Evolutionary conservation across 2,888 invertebrate genomes (phyloP).

Genomic region (Leptinotarsa tumamoca): DNA sequence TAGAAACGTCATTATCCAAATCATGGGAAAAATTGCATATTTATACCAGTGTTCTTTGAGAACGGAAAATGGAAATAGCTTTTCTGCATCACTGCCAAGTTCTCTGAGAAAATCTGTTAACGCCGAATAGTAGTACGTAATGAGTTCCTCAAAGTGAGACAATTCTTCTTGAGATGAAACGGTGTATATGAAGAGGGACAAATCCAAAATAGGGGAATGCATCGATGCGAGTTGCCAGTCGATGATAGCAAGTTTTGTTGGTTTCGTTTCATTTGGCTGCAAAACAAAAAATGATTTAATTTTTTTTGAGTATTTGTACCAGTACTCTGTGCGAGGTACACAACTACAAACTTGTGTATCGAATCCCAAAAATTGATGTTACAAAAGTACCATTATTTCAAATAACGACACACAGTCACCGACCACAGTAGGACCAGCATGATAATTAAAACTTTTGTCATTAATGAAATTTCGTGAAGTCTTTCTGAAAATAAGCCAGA

Average conservation of each 20-base stretch:
- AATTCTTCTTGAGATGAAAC: slow-evolving; percentile 29
- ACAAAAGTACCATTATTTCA: too few species aligned
- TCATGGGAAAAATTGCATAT: slow-evolving; percentile 27
- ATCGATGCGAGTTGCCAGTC: slow-evolving; percentile 32
- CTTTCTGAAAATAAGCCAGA: too few species aligned
- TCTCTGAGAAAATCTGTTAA: slow-evolving; percentile 18
- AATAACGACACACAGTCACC: too few species aligned
- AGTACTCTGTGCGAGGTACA: too few species aligned
- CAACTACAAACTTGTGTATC: too few species aligned
- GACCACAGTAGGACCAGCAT: too few species aligned
- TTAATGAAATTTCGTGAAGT: too few species aligned
- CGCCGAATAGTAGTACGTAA: slow-evolving; percentile 24
- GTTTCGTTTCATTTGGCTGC: slow-evolving; percentile 20
- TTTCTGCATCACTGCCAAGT: slow-evolving; percentile 27
- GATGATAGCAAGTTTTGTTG: slow-evolving; percentile 27
- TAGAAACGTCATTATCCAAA: slow-evolving; percentile 20
- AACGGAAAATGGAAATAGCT: slow-evolving; percentile 20
- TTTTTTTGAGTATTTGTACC: too few species aligned
- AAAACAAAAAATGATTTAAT: neutral
- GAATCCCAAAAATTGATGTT: too few species aligned
- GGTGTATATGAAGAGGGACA: slow-evolving; percentile 29
- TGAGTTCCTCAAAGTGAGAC: slow-evolving; percentile 10
- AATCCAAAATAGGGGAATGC: slow-evolving; percentile 32
- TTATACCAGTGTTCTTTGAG: slow-evolving; percentile 31
- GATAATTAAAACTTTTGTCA: too few species aligned